Evolutionary conservation across 2,113 vertebrate species (phyloP).

Genomic region (Desmodus rotundus): DNA sequence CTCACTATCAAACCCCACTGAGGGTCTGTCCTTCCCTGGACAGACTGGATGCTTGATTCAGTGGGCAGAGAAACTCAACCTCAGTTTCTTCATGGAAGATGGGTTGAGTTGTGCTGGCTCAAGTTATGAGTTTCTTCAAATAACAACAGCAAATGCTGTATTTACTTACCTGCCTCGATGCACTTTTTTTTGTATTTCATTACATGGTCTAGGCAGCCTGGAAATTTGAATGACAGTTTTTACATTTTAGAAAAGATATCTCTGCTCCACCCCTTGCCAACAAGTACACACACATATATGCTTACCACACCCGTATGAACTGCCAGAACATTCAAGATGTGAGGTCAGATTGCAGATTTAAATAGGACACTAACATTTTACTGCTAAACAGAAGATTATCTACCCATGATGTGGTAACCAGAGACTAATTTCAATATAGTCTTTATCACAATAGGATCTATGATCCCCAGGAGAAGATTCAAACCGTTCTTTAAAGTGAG

Average conservation of each 20-base stretch:
- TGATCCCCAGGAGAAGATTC: not conserved
- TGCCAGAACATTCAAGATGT: not conserved
- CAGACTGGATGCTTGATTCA: not conserved
- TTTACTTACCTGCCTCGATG: conserved; percentile 57
- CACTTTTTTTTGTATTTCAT: conserved; percentile 67
- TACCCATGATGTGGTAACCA: not conserved
- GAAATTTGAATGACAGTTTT: conserved; percentile 54
- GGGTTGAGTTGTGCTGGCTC: not conserved
- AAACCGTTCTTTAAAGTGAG: not conserved
- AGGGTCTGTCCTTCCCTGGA: not conserved
- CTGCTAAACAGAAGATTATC: not conserved
- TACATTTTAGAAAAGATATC: conserved; percentile 36
- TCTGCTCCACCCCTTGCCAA: not conserved
- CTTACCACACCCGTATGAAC: not conserved
- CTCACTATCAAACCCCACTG: not conserved
- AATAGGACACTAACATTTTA: not conserved
- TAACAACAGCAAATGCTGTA: not conserved
- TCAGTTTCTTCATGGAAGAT: not conserved
- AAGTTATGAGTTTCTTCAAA: not conserved
- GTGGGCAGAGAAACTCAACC: not conserved
- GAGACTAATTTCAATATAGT: not conserved
- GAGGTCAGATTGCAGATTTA: not conserved
- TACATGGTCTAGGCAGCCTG: conserved; percentile 63
- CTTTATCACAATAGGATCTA: not conserved
- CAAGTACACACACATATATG: not conserved